Evolutionary conservation across 2,797 vertebrate genomes (phyloP).

Genomic region (Silurus aristotelis): DNA sequence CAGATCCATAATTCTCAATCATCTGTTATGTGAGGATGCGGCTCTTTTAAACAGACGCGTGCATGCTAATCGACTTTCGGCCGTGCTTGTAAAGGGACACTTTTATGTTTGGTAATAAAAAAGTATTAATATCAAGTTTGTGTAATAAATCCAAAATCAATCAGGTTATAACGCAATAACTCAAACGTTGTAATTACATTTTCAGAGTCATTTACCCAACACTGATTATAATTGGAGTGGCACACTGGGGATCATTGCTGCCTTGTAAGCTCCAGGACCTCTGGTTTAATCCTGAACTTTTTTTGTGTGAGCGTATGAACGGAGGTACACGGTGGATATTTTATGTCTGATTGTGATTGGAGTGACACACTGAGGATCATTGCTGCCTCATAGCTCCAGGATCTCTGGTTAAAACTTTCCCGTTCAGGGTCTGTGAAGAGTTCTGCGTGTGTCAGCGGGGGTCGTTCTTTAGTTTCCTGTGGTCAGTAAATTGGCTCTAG

Average conservation of each 20-base stretch:
- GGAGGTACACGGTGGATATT: too few species aligned
- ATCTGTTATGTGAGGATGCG: background rate
- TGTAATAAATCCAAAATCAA: slow-evolving; percentile 8
- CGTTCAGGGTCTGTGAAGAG: background rate
- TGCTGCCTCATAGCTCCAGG: background rate
- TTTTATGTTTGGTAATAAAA: background rate
- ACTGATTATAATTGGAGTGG: background rate
- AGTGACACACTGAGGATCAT: background rate
- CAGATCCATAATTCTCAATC: slow-evolving; percentile 9
- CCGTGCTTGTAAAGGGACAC: background rate
- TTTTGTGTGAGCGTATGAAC: too few species aligned
- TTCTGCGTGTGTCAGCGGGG: background rate
- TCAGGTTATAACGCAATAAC: background rate
- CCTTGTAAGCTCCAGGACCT: background rate
- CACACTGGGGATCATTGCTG: background rate
- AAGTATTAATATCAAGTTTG: background rate
- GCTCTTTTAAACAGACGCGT: background rate
- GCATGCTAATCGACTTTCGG: background rate
- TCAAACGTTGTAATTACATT: background rate
- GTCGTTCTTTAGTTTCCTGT: background rate
- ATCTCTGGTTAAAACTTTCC: background rate
- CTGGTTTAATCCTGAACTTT: background rate
- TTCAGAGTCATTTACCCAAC: background rate
- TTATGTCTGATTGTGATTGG: background rate
- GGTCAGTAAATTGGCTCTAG: background rate